phyloP scores from a whole-genome alignment of 2,113 vertebrate genomes.

The Edolisoma coerulescens region DNA sequence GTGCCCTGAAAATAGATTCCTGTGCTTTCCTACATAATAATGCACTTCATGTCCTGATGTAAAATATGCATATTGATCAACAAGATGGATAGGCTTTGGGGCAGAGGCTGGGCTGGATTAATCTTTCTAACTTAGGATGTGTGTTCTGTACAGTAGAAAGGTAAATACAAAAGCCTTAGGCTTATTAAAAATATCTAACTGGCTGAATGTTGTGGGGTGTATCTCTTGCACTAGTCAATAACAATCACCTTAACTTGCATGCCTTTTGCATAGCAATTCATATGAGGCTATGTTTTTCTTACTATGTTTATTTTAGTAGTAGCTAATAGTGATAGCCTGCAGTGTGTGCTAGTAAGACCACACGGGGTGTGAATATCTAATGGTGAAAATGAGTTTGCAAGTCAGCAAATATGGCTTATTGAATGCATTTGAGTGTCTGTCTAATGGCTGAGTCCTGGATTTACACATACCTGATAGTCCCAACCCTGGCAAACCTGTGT shows the following conservation, averaged over 20 bases:
- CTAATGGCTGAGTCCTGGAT: neutral
- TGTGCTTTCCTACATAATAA: neutral
- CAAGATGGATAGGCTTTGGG: no score
- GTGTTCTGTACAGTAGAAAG: neutral
- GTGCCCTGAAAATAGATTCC: neutral
- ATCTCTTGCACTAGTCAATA: neutral
- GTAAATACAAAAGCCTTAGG: neutral
- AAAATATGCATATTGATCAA: neutral
- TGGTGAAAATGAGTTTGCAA: neutral
- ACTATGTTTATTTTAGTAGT: neutral
- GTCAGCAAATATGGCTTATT: neutral
- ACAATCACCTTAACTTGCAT: no score
- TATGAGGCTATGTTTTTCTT: neutral
- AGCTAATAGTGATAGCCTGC: neutral
- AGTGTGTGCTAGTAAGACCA: neutral
- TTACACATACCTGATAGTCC: neutral
- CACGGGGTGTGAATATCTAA: neutral
- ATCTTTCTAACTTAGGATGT: neutral
- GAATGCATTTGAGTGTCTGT: neutral
- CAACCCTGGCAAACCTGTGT: neutral
- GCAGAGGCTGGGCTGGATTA: neutral
- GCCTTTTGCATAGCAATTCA: no score
- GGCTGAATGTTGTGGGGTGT: neutral
- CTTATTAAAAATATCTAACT: neutral
- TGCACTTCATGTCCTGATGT: neutral